Conservation (phyloP, 2,797 vertebrate genomes). For the Leptoclinus maculatus region DNA sequence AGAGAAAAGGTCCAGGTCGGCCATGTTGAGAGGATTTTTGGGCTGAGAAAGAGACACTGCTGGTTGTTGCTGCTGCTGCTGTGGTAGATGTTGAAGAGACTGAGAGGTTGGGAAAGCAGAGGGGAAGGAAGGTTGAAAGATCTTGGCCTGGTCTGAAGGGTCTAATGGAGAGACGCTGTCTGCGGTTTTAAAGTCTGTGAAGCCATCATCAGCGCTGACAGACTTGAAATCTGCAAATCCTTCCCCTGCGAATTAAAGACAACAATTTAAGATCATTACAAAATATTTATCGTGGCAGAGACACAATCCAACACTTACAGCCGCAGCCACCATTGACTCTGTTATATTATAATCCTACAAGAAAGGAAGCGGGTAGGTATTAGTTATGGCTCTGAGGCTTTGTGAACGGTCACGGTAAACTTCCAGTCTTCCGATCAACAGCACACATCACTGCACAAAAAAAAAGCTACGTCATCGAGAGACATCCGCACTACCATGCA, state of each 20-base stretch:
- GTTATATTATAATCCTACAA: constrained; percentile 54
- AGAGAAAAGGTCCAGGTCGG: constrained; percentile 95
- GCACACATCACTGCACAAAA: constrained; percentile 69
- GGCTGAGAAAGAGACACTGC: constrained; percentile 86
- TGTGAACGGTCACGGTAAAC: constrained; percentile 31
- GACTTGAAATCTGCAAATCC: constrained; percentile 96
- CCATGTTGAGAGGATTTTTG: constrained; percentile 91
- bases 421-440: constrained; percentile 26
- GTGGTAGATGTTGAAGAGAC: constrained; percentile 81
- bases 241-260: constrained; percentile 86
- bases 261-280: constrained; percentile 51
- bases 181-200: constrained; percentile 99
- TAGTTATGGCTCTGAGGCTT: constrained; percentile 38
- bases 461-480: constrained; percentile 22
- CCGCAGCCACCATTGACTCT: constrained; percentile 9
- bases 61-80: constrained; percentile 81
- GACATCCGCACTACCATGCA: constrained; percentile 48
- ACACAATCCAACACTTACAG: constrained; percentile 1
- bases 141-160: constrained; percentile 89
- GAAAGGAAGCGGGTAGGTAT: constrained; percentile 29
- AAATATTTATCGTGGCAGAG: constrained; percentile 25
- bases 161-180: constrained; percentile 97
- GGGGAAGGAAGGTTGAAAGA: constrained; percentile 89
- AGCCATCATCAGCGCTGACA: constrained; percentile 90
- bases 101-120: constrained; percentile 84